A percentile compares a stretch with the other conserved stretches of the same genome.
Evolutionary conservation across 2,113 vertebrate species (phyloP).

Genomic region (Macaca mulatta): DNA sequence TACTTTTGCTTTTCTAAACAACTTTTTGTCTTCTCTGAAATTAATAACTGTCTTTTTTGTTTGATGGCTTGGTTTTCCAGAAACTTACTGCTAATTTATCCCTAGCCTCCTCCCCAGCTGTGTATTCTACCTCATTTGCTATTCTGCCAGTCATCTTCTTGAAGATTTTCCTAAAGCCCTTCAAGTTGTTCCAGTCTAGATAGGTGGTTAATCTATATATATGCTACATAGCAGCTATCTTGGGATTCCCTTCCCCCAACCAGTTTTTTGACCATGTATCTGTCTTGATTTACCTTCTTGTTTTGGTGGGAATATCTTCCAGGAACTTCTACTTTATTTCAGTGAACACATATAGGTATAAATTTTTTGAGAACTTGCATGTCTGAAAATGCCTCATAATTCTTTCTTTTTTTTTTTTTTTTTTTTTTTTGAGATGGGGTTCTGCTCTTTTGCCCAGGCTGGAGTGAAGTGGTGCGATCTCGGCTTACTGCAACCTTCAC

Average conservation of each 20-base stretch:
- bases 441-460: no score
- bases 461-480: no score
- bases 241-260: background rate
- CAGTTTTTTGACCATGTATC: background rate
- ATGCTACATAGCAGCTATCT: background rate
- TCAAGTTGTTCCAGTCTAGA: background rate
- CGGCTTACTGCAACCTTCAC: no score
- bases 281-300: background rate
- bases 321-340: slow-evolving; percentile 34
- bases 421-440: no score
- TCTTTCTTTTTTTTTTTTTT: background rate
- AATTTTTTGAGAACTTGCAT: background rate
- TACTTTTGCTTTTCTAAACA: slow-evolving; percentile 16
- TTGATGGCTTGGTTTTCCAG: slow-evolving; percentile 21
- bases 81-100: background rate
- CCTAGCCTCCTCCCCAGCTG: background rate
- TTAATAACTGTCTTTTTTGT: slow-evolving; percentile 5
- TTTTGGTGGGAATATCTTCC: background rate
- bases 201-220: background rate
- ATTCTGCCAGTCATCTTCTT: background rate
- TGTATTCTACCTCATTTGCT: background rate
- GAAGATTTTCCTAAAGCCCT: background rate
- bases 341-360: background rate
- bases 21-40: background rate
- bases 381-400: slow-evolving; percentile 36